A percentile compares a stretch with the other conserved stretches of the same genome.
These are phyloP conservation scores for Drosophila kurseongensis DNA, from an alignment of 1,140 invertebrate genomes.

Conservation along the genomic window DNA sequence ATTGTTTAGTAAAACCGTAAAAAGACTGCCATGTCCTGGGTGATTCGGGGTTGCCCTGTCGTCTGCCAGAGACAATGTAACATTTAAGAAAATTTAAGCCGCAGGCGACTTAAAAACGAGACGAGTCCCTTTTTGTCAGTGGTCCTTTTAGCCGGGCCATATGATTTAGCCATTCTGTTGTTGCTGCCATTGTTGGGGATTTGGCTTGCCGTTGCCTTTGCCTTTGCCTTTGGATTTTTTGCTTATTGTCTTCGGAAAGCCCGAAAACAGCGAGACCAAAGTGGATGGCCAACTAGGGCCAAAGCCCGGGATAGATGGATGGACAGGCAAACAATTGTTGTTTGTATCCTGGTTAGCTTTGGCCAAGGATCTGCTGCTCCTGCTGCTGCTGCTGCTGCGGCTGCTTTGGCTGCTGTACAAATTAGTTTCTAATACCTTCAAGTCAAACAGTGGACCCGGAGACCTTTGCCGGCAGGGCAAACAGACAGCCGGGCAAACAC, in stretches of 20 bases:
- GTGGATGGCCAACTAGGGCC: conserved; percentile 43
- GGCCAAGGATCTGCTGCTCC: conserved; percentile 3
- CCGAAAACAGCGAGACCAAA: conserved; percentile 41
- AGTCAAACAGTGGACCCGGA: conserved; percentile 69
- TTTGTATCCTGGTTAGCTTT: conserved; percentile 74
- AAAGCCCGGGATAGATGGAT: conserved; percentile 69
- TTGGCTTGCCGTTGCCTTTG: conserved; percentile 52
- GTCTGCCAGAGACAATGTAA: conserved; percentile 63
- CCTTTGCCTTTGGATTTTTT: conserved; percentile 39
- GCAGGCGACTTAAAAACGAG: conserved; percentile 77
- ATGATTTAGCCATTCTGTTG: conserved; percentile 65
- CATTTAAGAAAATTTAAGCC: conserved; percentile 83
- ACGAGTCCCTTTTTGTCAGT: conserved; percentile 49
- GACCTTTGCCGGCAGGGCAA: conserved; percentile 46
- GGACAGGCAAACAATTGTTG: conserved; percentile 76
- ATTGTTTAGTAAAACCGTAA: conserved; percentile 82
- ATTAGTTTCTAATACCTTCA: conserved; percentile 83
- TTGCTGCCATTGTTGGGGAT: conserved; percentile 56
- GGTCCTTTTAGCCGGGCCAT: conserved; percentile 44
- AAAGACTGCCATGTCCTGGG: conserved; percentile 61
- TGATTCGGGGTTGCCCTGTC: conserved; percentile 1
- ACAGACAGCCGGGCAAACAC: conserved; percentile 58
- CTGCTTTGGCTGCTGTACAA: conserved; percentile 71
- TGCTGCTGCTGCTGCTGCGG: conserved; percentile 22
- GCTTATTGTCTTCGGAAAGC: conserved; percentile 40